phyloP scores from a whole-genome alignment of 2,113 vertebrate genomes.

The Edolisoma coerulescens region DNA sequence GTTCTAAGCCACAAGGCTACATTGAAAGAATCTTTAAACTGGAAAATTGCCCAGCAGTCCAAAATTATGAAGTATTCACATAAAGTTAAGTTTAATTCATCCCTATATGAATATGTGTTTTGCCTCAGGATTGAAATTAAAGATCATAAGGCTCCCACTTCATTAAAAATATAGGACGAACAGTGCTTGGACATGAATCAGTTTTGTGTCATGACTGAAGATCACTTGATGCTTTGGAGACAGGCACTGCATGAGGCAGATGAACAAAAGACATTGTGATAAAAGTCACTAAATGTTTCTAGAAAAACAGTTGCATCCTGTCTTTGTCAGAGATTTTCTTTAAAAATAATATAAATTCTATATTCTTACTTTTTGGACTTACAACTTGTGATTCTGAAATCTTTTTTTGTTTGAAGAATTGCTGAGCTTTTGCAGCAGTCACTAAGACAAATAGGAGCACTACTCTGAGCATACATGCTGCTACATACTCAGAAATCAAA shows the following conservation, averaged over 20 bases:
- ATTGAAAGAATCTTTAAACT: not conserved
- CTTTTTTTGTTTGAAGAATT: not conserved
- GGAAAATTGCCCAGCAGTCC: not conserved
- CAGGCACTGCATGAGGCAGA: not conserved
- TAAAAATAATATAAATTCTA: not conserved
- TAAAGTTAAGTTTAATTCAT: not conserved
- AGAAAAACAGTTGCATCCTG: not conserved
- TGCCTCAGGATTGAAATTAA: conserved; percentile 12
- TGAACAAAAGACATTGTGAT: not conserved
- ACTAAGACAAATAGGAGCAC: not conserved
- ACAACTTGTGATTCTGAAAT: not conserved
- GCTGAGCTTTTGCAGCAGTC: not conserved
- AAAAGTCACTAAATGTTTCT: not conserved
- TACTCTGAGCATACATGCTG: not conserved
- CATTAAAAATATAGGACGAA: not conserved
- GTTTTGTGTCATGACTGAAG: not conserved
- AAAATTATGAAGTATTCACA: not conserved
- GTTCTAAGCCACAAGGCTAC: not conserved
- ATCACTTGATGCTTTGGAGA: not conserved
- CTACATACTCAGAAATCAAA: not conserved
- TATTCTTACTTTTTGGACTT: not conserved
- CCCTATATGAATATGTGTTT: not conserved
- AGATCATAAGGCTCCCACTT: not conserved
- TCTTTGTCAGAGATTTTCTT: not conserved
- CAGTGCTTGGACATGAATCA: not conserved